Evolutionary conservation across 2,888 invertebrate genomes (phyloP).

Genomic region (Onchidella celtica): DNA sequence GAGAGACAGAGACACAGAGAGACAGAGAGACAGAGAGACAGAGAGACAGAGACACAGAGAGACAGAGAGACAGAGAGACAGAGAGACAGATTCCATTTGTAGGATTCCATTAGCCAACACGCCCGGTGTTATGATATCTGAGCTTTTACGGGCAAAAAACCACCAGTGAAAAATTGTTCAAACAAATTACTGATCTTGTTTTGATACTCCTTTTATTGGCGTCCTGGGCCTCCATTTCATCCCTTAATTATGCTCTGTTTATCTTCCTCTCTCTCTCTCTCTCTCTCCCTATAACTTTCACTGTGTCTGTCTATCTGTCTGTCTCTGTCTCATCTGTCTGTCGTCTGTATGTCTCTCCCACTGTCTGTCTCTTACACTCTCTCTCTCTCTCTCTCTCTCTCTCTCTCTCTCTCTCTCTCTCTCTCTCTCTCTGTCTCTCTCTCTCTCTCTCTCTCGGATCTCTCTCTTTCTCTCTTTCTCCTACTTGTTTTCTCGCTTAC

Average conservation of each 20-base stretch:
- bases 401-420: not conserved
- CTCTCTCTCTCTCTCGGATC: not conserved
- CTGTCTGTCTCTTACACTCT: not conserved
- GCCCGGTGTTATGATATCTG: too few species aligned
- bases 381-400: not conserved
- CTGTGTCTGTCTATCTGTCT: not conserved
- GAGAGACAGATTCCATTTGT: too few species aligned
- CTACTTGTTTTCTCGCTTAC: too few species aligned
- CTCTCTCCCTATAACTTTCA: not conserved
- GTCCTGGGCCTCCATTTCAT: too few species aligned
- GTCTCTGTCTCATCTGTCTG: not conserved
- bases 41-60: not conserved
- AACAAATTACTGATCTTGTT: too few species aligned
- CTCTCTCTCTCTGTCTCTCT: too few species aligned
- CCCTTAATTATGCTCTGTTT: not conserved
- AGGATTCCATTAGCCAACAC: too few species aligned
- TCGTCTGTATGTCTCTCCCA: not conserved
- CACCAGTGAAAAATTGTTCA: too few species aligned
- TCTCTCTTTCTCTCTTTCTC: conserved; percentile 7
- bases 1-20: not conserved
- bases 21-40: not conserved
- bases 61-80: not conserved
- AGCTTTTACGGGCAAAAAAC: too few species aligned
- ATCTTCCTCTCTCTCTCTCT: not conserved
- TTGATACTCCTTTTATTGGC: too few species aligned